Evolutionary conservation across 2,797 vertebrate species (phyloP), one percentile per base, ranked within the genome.

Genomic region (Darevskia nairensis): DNA sequence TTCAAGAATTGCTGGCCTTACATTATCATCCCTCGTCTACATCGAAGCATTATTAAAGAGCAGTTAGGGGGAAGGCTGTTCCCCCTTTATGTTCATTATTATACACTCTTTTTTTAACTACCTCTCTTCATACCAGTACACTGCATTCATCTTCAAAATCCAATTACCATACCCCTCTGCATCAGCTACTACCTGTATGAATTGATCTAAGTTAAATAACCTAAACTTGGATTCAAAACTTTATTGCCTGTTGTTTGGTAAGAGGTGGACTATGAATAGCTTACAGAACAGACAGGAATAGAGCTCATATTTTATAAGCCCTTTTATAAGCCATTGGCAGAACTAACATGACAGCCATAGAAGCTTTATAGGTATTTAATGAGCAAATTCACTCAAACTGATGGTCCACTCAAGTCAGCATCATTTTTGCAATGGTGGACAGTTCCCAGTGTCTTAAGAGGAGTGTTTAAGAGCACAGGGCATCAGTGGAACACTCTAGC

Each of bases 301-400:
- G 19, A 89, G 39, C 15, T 41, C 29, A 32, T 35, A 66, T 85
- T 93, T 91, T 90, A 80, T 82, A 91, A 90, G 35, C 0, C 0
- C 2, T 21, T 90, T 82, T 15, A 78, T 89, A 55, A 55, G 84
- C 76, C 17, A 29, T 90, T 50, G 71, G 91, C 82, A 82, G 19
- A 82, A n/a, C 84, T 89, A 92, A 90, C 35, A 87, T 80, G 11
- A 9, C 8, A 66, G 69, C 32, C 0, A 0, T 68, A 2, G 27
- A 71, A 29, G 68, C 27, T 87, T 87, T 81, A 64, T 75, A 72
- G 29, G 17, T 82, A 46, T 80, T 59, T 66, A 82, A 44, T 75
- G 80, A 82, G n/a, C 19, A 17, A 35, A 75, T 75, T 87, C 46
- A 82, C 55, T 82, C 86, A 87, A 17, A 32, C 27, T 61, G 68